Base-by-base conservation (phyloP, 2,888 invertebrate species). In the Rhagophthalmus giganteus region DNA sequence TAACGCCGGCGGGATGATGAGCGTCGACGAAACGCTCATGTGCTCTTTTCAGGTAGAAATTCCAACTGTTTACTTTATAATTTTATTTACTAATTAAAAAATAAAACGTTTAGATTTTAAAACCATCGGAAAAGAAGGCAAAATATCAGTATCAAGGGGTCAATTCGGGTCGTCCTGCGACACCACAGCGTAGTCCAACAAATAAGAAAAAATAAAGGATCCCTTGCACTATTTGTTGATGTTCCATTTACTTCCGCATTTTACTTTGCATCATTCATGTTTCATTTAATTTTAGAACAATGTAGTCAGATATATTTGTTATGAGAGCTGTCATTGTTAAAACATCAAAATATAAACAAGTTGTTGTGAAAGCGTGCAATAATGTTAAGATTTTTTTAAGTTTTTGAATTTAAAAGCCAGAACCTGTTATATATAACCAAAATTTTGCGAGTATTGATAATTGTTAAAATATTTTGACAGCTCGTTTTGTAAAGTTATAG, bases 1-100 rank as follows among this genome's bases (percentile, higher is more conserved):
- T 75, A 98, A 98, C 74, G 97, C 98, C 39, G 98, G 98, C 45
- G 98, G 96, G 55, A 98, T 98, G 97, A 98, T 98, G 98, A 94
- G 93, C 55, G 98, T 99, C 20, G 98, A 98, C 75, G 97, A 98
- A 74, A 93, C 96, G 54, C 83, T 98, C 40, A 97, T 98, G 96
- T 98, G 98, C 81, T 97, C 97, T 64, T 98, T 98, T 81, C 98
- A 98, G 90, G 95, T 95, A 72, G 51, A 61, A 5, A 26, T 15
- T 28, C 16, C 7, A 20, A 20, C 7, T 20, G 7, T 5, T 20
- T 20, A 20, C 20, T 20, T 20, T 5, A 20, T 20, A 7, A 20
- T 5, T 20, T 20, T 20, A 20, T 20, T 20, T 20, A 20, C 20
- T n/a, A n/a, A n/a, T n/a, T n/a, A n/a, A n/a, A n/a, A n/a, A 20